Conservation (phyloP, 2,113 vertebrate genomes). For the Hemiscyllium ocellatum region DNA sequence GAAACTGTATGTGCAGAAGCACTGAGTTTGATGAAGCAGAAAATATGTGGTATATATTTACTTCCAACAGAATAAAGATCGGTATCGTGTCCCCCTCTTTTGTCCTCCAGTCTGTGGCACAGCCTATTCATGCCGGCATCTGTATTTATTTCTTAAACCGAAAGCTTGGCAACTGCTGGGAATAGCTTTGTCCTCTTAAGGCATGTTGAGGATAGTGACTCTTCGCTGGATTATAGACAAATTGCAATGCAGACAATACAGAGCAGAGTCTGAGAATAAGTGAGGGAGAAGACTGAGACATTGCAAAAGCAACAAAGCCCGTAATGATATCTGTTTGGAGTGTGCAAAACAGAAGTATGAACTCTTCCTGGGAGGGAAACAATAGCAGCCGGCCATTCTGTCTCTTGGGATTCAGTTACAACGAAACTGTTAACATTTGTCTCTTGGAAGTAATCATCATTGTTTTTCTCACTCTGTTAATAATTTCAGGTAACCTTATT, state of each 20-base stretch:
- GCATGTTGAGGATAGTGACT: neutral
- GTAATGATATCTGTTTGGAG: conserved; percentile 60
- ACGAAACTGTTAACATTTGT: conserved; percentile 77
- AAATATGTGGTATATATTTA: conserved; percentile 34
- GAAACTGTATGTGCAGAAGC: conserved; percentile 20
- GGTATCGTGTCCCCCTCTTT: conserved; percentile 28
- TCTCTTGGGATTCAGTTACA: conserved; percentile 79
- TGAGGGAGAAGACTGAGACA: conserved; percentile 41
- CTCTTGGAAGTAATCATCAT: conserved; percentile 84
- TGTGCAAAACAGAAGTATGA: conserved; percentile 74
- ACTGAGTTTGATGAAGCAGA: conserved; percentile 31
- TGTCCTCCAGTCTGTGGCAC: conserved; percentile 9
- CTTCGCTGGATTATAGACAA: conserved; percentile 48
- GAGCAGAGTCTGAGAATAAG: conserved; percentile 42
- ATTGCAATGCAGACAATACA: conserved; percentile 55
- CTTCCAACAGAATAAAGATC: conserved; percentile 31
- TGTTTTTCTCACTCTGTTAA: conserved; percentile 84
- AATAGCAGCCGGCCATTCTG: conserved; percentile 81
- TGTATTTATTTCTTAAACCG: conserved; percentile 18
- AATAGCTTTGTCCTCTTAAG: conserved; percentile 12
- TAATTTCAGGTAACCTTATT: conserved; percentile 88
- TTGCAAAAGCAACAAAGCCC: conserved; percentile 51
- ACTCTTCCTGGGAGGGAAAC: conserved; percentile 73
- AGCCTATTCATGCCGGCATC: conserved; percentile 30
- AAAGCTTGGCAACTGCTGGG: conserved; percentile 35